Base-by-base conservation (phyloP, 2,888 invertebrate genomes). In the Drosophila ustulata region DNA sequence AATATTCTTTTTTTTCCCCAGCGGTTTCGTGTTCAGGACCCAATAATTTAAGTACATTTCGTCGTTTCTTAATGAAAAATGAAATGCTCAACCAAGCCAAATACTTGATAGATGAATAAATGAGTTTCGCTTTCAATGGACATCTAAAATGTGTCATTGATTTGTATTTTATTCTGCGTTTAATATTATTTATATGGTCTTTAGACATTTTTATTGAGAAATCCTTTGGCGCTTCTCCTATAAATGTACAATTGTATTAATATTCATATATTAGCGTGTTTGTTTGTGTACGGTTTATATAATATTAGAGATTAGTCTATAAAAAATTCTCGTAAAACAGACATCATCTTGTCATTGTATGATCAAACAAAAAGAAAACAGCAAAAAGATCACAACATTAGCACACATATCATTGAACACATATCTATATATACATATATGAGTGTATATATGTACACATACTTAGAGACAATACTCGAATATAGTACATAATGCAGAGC, bases 331-430 rank as follows among this genome's bases (percentile, higher is more conserved):
- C 70, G 59, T 70, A 74, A 75, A 74, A 66, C 49, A 62, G 69
- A 66, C 65, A 74, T 69, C 69, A 70, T 66, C 65, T 78, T 78
- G 79, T 74, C 70, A 78, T 45, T 67, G 59, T 75, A 63, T 83
- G 84, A 82, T 82, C 76, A 76, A 76, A 74, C 76, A 86, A 80
- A 80, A 82, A 71, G 70, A 68, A 78, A 81, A 75, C 75, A 70
- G 58, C 66, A n/a, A 66, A 73, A 53, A 71, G 67, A 83, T 80
- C 77, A 71, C 68, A 85, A 73, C 77, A 75, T 75, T 68, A 80
- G 61, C 62, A 55, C 63, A 55, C 71, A 67, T 57, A 63, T 45
- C 37, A 37, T 37, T 11, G 37, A 37, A 55, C 43, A 78, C 5
- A 37, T 37, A 37, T 11, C 28, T 26, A 23, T 13, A 62, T 30